Base-by-base conservation (phyloP, 2,113 vertebrate genomes). In the Mirounga angustirostris region DNA sequence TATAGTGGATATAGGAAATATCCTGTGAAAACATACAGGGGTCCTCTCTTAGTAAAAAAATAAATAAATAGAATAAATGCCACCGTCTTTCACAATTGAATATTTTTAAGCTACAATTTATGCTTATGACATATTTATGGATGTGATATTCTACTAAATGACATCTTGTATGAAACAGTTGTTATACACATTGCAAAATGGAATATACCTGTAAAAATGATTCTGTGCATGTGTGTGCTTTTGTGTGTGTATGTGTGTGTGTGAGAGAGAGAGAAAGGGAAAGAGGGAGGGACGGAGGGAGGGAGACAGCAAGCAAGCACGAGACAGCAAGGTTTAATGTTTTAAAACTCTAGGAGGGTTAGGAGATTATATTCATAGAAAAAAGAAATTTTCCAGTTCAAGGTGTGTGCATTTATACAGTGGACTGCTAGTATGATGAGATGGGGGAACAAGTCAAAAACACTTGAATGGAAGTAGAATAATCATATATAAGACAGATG, bases 381-480 rank as follows among this genome's bases (percentile, higher is more conserved):
- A 91, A 95, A 96, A 26, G 8, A 93, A 94, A 90, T 83, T 43
- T 93, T 97, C 22, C 63, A 88, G 18, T 89, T 97, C 88, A 96
- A 81, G 36, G 19, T 58, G 7, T 86, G 46, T 93, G 71, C 28
- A 89, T 93, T 97, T 89, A 61, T 74, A 46, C 0, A 4, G 83
- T 92, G 36, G 58, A 36, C 50, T 76, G 19, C 28, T 74, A 22
- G 18, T 43, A 69, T 78, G 46, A 98, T 88, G 91, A 82, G 5
- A 63, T 40, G 71, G 58, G 40, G 71, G 33, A 98, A 82, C 33
- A 93, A 80, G 18, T 78, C 69, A 90, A 84, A n/a, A 97, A 78
- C 58, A 82, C 54, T 94, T 93, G 28, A 95, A 85, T n/a, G 59
- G 73, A 91, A 89, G 30, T 84, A 91, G 40, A 97, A 69, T 91